Percentiles rank a stretch among this genome's conserved stretches.
Conservation (phyloP, 2,888 invertebrate species). For the Aleiodes alternator region DNA sequence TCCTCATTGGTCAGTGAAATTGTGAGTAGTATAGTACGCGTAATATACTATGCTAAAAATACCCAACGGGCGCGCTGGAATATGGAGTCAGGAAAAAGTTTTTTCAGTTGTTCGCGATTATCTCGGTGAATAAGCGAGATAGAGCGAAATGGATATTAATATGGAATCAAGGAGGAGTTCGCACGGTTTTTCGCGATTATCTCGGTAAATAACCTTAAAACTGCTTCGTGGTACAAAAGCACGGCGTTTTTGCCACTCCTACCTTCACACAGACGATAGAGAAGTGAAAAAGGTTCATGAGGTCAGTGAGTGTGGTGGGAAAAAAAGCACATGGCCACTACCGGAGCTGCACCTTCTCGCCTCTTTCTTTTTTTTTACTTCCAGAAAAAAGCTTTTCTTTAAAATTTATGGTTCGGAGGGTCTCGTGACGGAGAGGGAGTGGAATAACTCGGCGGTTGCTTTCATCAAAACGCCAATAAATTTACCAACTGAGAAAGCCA, state of each 20-base stretch:
- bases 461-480: constrained; percentile 64
- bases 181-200: too few species aligned
- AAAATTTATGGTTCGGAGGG: constrained; percentile 57
- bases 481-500: constrained; percentile 52
- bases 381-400: constrained; percentile 52
- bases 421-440: constrained; percentile 36
- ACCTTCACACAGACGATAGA: background rate
- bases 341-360: background rate
- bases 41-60: too few species aligned
- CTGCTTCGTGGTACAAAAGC: too few species aligned
- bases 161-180: too few species aligned
- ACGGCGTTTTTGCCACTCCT: background rate
- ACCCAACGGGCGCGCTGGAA: too few species aligned
- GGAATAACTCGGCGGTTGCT: constrained; percentile 56
- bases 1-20: too few species aligned
- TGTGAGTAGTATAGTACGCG: too few species aligned
- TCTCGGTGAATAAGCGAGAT: too few species aligned
- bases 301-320: constrained; percentile 7
- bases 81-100: too few species aligned
- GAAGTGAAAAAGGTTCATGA: constrained; percentile 16
- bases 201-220: too few species aligned
- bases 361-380: background rate
- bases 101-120: too few species aligned
- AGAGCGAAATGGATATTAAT: too few species aligned
- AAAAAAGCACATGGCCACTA: constrained; percentile 7